Conservation (phyloP, 1,140 invertebrate species). For the Lanistes nyassanus region DNA sequence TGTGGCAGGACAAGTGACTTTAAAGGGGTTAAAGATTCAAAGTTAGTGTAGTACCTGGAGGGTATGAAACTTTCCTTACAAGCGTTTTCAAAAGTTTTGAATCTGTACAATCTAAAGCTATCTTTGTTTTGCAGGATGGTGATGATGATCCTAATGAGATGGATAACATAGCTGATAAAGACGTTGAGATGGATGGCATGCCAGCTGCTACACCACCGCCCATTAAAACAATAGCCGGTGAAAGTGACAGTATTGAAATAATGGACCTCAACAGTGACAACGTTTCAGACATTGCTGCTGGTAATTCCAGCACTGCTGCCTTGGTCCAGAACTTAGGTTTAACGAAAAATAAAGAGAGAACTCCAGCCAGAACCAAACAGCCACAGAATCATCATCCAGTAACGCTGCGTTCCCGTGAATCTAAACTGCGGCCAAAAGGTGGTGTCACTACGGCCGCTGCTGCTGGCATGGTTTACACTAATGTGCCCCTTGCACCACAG, state of each 20-base stretch:
- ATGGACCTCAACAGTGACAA: not conserved
- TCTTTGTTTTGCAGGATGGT: not conserved
- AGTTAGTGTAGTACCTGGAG: no score
- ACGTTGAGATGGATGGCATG: not conserved
- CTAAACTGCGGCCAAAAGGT: no score
- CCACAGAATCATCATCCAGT: not conserved
- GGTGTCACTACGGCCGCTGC: no score
- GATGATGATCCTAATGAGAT: not conserved
- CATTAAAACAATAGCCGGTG: not conserved
- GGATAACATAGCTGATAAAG: slow-evolving; percentile 3
- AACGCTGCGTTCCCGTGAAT: not conserved
- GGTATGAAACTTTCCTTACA: no score
- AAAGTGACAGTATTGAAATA: not conserved
- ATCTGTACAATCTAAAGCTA: no score
- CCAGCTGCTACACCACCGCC: not conserved
- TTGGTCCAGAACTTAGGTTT: no score
- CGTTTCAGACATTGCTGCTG: no score
- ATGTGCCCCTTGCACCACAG: not conserved
- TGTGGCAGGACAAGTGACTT: no score
- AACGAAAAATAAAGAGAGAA: not conserved
- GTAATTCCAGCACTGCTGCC: no score
- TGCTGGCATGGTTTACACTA: no score
- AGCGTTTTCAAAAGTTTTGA: no score
- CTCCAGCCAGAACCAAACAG: not conserved
- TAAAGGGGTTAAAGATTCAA: no score